Conservation (phyloP, 2,113 vertebrate species). For the Poeciliopsis prolifica region DNA sequence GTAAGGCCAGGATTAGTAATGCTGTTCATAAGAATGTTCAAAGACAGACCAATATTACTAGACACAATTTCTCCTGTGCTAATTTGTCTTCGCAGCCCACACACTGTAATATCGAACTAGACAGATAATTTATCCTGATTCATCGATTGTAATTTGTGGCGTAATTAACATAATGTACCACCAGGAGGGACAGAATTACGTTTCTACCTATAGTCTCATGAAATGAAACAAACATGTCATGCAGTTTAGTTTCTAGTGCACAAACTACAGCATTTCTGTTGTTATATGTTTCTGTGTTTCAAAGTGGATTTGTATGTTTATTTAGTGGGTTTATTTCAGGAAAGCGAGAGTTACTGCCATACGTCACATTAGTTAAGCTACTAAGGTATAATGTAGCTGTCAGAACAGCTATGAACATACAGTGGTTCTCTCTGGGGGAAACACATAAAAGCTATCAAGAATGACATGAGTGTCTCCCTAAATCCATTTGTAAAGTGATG, state of each 20-base stretch:
- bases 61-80: constrained; percentile 42
- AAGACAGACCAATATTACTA: constrained; percentile 46
- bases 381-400: constrained; percentile 1
- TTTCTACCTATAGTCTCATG: constrained; percentile 31
- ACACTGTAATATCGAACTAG: constrained; percentile 48
- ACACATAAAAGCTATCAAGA: constrained; percentile 18
- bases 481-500: constrained; percentile 11
- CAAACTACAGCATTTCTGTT: background rate
- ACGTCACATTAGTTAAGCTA: constrained; percentile 10
- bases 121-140: constrained; percentile 66
- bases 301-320: background rate
- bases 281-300: constrained; percentile 5
- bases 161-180: constrained; percentile 66
- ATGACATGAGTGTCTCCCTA: constrained; percentile 24
- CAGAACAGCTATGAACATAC: constrained; percentile 4
- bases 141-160: constrained; percentile 66
- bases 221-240: constrained; percentile 41
- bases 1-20: constrained; percentile 31
- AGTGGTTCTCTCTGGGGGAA: background rate
- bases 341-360: background rate
- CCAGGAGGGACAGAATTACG: constrained; percentile 52
- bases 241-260: constrained; percentile 13
- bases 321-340: background rate
- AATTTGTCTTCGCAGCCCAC: constrained; percentile 59
- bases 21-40: constrained; percentile 30